Evolutionary conservation across 92 coral and sea anemone genomes (phyloP).

Genomic region (Zoanthus sansibaricus): DNA sequence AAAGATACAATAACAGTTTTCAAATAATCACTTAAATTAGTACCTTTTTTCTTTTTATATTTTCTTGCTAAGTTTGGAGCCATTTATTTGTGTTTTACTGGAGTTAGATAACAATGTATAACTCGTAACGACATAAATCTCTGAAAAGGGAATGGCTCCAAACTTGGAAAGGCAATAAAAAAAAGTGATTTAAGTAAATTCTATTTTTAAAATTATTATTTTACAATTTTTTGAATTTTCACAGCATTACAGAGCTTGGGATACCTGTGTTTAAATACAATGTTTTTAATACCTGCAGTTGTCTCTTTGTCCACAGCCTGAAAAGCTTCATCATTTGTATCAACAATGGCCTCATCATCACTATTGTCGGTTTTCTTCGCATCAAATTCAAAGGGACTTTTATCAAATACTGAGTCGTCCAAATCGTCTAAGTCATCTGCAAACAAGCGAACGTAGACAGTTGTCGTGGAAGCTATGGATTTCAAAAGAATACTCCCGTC

Average conservation of each 20-base stretch:
- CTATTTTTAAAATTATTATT: constrained; percentile 9
- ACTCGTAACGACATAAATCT: constrained; percentile 7
- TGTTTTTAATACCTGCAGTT: constrained; percentile 8
- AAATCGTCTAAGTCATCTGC: constrained; percentile 48
- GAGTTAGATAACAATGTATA: constrained; percentile 10
- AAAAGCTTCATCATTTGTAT: constrained; percentile 12
- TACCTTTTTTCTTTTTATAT: constrained; percentile 4
- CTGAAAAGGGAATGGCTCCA: constrained; percentile 16
- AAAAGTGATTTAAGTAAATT: constrained; percentile 5
- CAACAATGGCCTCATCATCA: constrained; percentile 5
- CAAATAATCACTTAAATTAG: constrained; percentile 5
- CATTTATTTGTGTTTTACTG: constrained; percentile 5
- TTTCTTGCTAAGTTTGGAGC: constrained; percentile 1
- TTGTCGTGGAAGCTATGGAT: constrained; percentile 50
- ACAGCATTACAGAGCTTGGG: constrained; percentile 1
- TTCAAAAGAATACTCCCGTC: constrained; percentile 55
- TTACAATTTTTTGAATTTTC: constrained; percentile 7
- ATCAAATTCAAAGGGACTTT: constrained; percentile 33
- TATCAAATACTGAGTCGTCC: constrained; percentile 26
- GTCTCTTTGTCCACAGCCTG: constrained; percentile 17
- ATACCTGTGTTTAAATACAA: constrained; percentile 9
- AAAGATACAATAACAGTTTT: constrained; percentile 5
- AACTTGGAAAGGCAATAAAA: constrained; percentile 13
- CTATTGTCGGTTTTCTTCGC: constrained; percentile 1
- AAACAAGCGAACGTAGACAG: constrained; percentile 49